These are phyloP conservation scores for Gallinago solitaria DNA, from an alignment of 2,797 vertebrate genomes.

Conservation along the genomic window DNA sequence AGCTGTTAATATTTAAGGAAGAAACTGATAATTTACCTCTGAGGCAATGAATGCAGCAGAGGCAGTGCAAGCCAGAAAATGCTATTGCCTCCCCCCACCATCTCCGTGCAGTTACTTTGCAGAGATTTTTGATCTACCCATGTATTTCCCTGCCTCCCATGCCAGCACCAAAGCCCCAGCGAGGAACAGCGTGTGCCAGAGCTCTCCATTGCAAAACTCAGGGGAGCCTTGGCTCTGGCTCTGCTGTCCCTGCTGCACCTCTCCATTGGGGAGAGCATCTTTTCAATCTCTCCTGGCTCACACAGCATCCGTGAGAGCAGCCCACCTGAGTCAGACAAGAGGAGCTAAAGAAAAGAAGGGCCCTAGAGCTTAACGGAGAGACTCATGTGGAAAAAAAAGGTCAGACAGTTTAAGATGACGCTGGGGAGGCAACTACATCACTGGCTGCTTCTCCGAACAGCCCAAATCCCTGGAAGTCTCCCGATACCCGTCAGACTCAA, in stretches of 20 bases:
- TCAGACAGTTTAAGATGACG: background rate
- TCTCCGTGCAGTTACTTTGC: background rate
- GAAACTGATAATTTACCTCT: slow-evolving; percentile 56
- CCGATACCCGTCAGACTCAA: background rate
- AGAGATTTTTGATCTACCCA: background rate
- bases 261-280: background rate
- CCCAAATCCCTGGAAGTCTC: background rate
- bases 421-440: background rate
- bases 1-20: slow-evolving; percentile 68
- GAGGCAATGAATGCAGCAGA: slow-evolving; percentile 41
- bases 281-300: background rate
- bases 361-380: background rate
- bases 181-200: background rate
- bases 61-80: background rate
- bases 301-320: background rate
- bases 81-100: slow-evolving; percentile 10
- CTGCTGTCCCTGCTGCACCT: background rate
- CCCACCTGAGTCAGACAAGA: background rate
- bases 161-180: background rate
- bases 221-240: background rate
- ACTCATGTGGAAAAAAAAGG: background rate
- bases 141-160: background rate
- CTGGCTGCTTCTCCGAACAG: background rate
- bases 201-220: background rate
- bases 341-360: background rate